Conservation (phyloP, 92 coral and sea anemone genomes). For the Scolanthus callimorphus region DNA sequence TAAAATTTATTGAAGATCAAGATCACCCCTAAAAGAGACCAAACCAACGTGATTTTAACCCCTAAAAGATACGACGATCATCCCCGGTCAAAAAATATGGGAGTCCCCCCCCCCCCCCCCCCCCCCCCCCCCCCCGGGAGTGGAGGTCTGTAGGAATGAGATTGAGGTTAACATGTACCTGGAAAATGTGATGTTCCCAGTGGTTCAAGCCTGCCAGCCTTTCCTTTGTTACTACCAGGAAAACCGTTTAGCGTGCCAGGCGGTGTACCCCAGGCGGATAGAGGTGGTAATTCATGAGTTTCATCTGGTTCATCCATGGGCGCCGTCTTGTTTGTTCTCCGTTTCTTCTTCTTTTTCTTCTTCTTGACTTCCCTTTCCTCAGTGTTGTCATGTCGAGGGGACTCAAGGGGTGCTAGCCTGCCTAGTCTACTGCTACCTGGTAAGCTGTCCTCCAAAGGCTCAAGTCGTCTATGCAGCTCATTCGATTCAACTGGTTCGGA, state of each 20-base stretch:
- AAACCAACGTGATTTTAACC: too few species aligned
- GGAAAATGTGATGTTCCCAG: conserved; percentile 34
- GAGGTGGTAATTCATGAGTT: conserved; percentile 20
- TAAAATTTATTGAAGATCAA: too few species aligned
- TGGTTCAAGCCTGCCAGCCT: conserved; percentile 78
- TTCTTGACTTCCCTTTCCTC: conserved; percentile 47
- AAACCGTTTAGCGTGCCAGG: conserved; percentile 75
- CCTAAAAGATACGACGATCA: too few species aligned
- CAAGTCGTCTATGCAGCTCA: background rate
- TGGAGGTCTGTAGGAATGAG: too few species aligned
- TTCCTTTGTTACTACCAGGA: conserved; percentile 41
- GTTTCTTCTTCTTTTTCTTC: conserved; percentile 74
- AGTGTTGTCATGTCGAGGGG: conserved; percentile 5
- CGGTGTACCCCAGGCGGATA: conserved; percentile 76
- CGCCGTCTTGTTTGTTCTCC: conserved; percentile 63
- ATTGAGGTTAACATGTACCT: too few species aligned
- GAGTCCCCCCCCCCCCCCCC: too few species aligned
- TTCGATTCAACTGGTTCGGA: background rate
- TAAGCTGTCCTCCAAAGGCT: background rate
- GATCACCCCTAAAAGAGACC: too few species aligned
- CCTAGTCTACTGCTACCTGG: conserved; percentile 6
- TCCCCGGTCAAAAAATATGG: too few species aligned
- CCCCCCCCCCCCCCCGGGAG: too few species aligned
- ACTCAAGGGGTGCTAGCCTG: conserved; percentile 15
- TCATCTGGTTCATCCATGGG: conserved; percentile 44